Percentiles rank a stretch among this genome's conserved stretches.
Conservation (phyloP, 64 coral and sea anemone species). For the Montipora cactus region DNA sequence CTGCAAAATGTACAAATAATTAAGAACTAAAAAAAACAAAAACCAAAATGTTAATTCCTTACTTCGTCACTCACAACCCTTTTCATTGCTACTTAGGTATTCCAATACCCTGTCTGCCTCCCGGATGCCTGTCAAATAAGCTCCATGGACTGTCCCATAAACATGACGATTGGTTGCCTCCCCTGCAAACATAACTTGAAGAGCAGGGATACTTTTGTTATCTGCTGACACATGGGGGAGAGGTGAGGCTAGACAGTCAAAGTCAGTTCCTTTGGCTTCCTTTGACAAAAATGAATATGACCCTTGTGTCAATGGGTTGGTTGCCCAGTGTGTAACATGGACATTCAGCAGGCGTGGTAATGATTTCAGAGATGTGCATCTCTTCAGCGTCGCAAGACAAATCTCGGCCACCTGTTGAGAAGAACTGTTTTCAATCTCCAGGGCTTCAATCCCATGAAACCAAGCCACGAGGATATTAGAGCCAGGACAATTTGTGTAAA, state of each 20-base stretch:
- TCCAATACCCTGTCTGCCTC: conserved; percentile 77
- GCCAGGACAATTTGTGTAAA: conserved; percentile 8
- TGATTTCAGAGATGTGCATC: conserved; percentile 27
- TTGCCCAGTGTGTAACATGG: conserved; percentile 52
- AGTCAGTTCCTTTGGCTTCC: conserved; percentile 15
- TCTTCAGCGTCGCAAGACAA: conserved; percentile 45
- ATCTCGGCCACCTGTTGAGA: conserved; percentile 51
- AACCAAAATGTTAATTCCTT: not conserved
- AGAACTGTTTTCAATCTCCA: conserved; percentile 28
- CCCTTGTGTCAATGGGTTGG: conserved; percentile 54
- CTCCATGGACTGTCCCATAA: conserved; percentile 71
- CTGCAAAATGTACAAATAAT: too few species aligned
- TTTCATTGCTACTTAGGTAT: not conserved
- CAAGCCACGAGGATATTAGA: conserved; percentile 23
- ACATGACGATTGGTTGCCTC: conserved; percentile 59
- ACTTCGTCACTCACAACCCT: not conserved
- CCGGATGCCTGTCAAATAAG: conserved; percentile 67
- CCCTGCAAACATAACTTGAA: conserved; percentile 73
- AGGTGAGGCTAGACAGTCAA: conserved; percentile 63
- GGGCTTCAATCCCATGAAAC: conserved; percentile 25
- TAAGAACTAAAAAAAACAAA: too few species aligned
- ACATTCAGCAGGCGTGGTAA: conserved; percentile 55
- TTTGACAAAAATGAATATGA: conserved; percentile 68
- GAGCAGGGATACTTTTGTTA: not conserved
- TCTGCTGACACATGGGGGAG: conserved; percentile 6